phyloP scores from a whole-genome alignment of 2,888 invertebrate genomes.

The Chrysina gloriosa region DNA sequence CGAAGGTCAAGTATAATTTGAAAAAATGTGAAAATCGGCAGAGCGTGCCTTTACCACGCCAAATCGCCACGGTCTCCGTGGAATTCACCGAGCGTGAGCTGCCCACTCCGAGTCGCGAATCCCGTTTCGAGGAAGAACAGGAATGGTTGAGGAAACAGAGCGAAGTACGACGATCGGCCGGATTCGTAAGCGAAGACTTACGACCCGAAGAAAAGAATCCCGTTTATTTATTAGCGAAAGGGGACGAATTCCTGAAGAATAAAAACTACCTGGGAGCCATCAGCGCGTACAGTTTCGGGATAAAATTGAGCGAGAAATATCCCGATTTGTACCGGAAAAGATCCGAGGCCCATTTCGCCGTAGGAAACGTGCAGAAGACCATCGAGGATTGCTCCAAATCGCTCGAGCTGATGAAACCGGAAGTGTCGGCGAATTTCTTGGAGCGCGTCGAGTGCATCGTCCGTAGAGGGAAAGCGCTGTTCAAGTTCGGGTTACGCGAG shows the following conservation, averaged over 20 bases:
- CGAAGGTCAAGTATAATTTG: slow-evolving; percentile 49
- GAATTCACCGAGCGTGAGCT: slow-evolving; percentile 81
- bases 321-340: slow-evolving; percentile 81
- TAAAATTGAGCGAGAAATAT: slow-evolving; percentile 78
- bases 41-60: slow-evolving; percentile 70
- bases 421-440: slow-evolving; percentile 76
- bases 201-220: slow-evolving; percentile 86
- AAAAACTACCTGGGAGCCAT: slow-evolving; percentile 84
- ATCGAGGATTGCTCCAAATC: slow-evolving; percentile 74
- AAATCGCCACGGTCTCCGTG: slow-evolving; percentile 71
- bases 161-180: slow-evolving; percentile 75
- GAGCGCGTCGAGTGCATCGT: slow-evolving; percentile 80
- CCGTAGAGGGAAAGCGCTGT: slow-evolving; percentile 79
- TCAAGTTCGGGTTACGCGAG: slow-evolving; percentile 74
- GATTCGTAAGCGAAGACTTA: slow-evolving; percentile 79
- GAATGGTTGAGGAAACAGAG: slow-evolving; percentile 85
- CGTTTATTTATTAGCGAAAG: slow-evolving; percentile 84
- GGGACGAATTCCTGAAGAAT: slow-evolving; percentile 79
- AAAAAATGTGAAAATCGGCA: slow-evolving; percentile 62
- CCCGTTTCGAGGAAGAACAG: slow-evolving; percentile 76
- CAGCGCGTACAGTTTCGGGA: slow-evolving; percentile 84
- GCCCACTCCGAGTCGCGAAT: slow-evolving; percentile 85
- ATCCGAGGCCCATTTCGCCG: slow-evolving; percentile 81
- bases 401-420: slow-evolving; percentile 79
- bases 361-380: slow-evolving; percentile 76